Conservation (phyloP, 2,888 invertebrate genomes). For the Lysandra bellargus region DNA sequence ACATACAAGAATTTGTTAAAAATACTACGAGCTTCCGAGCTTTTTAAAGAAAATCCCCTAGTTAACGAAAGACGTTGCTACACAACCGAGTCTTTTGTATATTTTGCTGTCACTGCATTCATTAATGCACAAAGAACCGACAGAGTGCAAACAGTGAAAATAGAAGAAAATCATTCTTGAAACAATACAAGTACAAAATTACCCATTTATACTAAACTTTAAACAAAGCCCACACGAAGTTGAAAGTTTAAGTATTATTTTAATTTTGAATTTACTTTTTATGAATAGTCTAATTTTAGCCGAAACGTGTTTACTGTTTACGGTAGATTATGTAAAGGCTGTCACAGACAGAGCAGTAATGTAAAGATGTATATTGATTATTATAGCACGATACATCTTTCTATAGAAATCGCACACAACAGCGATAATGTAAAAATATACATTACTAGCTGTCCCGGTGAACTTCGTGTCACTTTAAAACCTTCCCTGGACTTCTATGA, state of each 20-base stretch:
- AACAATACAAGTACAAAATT: slow-evolving; percentile 16
- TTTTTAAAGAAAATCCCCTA: neutral
- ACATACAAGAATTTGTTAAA: neutral
- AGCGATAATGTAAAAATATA: too few relatives aligned
- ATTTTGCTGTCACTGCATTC: slow-evolving; percentile 8
- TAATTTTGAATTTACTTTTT: neutral
- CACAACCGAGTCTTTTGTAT: slow-evolving; percentile 22
- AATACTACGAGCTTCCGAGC: neutral
- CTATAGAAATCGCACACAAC: too few relatives aligned
- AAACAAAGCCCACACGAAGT: neutral
- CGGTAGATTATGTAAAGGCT: too few relatives aligned
- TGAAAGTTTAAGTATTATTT: neutral
- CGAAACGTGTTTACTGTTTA: neutral
- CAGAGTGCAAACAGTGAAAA: neutral
- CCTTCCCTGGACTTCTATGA: too few relatives aligned
- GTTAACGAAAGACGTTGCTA: slow-evolving; percentile 11
- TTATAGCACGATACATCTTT: too few relatives aligned
- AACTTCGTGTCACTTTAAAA: too few relatives aligned
- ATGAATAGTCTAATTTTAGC: neutral
- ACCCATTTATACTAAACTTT: neutral
- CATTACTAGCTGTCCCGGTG: too few relatives aligned
- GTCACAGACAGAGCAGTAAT: too few relatives aligned
- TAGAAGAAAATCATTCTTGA: slow-evolving; percentile 1
- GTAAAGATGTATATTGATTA: too few relatives aligned
- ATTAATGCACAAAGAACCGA: slow-evolving; percentile 14